phyloP scores from a whole-genome alignment of 2,113 vertebrate genomes.

The Petromus typicus region DNA sequence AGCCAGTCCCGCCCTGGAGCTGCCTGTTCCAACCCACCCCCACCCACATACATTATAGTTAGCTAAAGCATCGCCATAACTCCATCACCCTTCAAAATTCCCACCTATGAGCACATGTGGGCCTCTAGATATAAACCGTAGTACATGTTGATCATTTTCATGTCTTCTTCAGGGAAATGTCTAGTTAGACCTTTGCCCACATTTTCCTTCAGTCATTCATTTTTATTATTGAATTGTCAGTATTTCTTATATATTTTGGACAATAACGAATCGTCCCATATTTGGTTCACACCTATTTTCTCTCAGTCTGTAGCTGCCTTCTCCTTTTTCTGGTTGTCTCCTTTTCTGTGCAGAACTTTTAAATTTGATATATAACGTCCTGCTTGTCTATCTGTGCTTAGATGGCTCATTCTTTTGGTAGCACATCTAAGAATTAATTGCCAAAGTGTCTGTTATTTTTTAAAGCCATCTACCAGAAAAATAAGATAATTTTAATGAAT shows the following conservation, averaged over 20 bases:
- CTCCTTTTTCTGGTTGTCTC: not conserved
- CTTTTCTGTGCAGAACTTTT: not conserved
- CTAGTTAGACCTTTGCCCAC: not conserved
- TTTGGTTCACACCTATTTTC: not conserved
- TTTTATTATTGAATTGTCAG: not conserved
- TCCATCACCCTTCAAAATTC: not conserved
- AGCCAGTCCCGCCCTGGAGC: not conserved
- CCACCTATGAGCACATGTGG: not conserved
- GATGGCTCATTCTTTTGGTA: not conserved
- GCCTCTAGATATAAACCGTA: not conserved
- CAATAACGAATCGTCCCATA: not conserved
- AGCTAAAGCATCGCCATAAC: not conserved
- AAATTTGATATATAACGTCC: not conserved
- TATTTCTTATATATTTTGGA: not conserved
- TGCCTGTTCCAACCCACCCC: not conserved
- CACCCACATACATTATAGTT: too few relatives aligned
- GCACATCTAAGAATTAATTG: not conserved
- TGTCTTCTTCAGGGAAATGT: not conserved
- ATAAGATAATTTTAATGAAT: conserved; percentile 9
- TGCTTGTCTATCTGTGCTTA: not conserved
- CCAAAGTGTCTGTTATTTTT: conserved; percentile 16
- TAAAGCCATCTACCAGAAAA: conserved; percentile 39
- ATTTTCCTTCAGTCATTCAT: not conserved
- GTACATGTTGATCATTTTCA: not conserved
- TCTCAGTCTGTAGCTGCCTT: not conserved